phyloP scores from a whole-genome alignment of 2,888 invertebrate genomes.

The Netelia inedita region DNA sequence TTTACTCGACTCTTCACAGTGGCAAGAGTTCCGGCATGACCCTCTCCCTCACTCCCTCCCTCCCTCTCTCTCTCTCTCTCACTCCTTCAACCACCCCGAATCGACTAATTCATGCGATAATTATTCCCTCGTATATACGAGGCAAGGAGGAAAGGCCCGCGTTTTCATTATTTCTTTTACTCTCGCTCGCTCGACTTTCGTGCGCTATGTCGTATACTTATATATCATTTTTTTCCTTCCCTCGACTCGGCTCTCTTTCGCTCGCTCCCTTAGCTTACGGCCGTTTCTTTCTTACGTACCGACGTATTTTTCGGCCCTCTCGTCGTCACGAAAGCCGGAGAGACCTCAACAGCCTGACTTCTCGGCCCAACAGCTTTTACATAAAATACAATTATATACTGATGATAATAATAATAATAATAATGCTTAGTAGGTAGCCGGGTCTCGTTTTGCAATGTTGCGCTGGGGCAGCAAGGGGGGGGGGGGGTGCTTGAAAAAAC shows the following conservation, averaged over 20 bases:
- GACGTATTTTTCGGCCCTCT: conserved; percentile 50
- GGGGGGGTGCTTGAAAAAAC: conserved; percentile 58
- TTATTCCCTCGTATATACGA: conserved; percentile 55
- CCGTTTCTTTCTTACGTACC: conserved; percentile 50
- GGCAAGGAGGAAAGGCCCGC: conserved; percentile 32
- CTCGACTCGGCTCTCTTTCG: conserved; percentile 28
- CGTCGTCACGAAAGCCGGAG: conserved; percentile 60
- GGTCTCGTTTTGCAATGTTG: conserved; percentile 47
- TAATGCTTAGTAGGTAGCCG: conserved; percentile 20
- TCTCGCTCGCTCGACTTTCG: conserved; percentile 41
- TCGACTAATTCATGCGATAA: conserved; percentile 68
- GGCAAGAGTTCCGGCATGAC: conserved; percentile 65
- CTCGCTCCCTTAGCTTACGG: conserved; percentile 6
- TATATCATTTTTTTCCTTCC: conserved; percentile 41
- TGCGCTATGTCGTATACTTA: conserved; percentile 24
- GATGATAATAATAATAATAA: conserved; percentile 45
- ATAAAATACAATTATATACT: conserved; percentile 61
- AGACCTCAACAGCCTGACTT: conserved; percentile 25
- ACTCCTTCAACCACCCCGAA: background rate
- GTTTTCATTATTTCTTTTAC: conserved; percentile 64
- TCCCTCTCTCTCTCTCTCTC: no score
- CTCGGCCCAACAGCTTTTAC: conserved; percentile 49
- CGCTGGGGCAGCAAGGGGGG: conserved; percentile 13
- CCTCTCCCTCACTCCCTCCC: background rate
- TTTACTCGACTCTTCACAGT: conserved; percentile 49